Percentiles rank a stretch among this genome's conserved stretches.
phyloP scores from a whole-genome alignment of 2,797 vertebrate genomes.

The Caiman crocodilus region DNA sequence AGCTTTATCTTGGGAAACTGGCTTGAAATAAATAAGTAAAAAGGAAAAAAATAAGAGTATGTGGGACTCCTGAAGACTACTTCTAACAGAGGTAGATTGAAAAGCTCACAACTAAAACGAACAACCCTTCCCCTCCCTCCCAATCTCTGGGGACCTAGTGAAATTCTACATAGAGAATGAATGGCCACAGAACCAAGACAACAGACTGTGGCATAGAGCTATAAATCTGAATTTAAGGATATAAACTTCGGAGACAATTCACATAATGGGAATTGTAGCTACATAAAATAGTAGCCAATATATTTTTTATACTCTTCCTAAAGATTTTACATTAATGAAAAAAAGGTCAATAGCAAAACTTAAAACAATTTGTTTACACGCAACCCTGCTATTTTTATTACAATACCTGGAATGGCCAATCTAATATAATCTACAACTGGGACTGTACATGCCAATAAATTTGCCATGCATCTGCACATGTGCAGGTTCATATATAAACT shows the following conservation, averaged over 20 bases:
- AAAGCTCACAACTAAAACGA: neutral
- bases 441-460: neutral
- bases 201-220: neutral
- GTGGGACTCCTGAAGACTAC: neutral
- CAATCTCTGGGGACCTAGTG: neutral
- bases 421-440: neutral
- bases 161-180: neutral
- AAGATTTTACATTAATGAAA: neutral
- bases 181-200: neutral
- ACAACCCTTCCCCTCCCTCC: neutral
- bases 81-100: neutral
- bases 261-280: neutral
- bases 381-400: neutral
- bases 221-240: neutral
- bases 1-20: neutral
- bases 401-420: neutral
- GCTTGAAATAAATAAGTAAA: neutral
- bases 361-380: neutral
- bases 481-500: too few relatives aligned
- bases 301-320: neutral
- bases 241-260: neutral
- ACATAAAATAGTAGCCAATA: neutral
- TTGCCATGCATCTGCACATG: neutral
- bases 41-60: neutral
- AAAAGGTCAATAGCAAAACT: neutral